Conservation (phyloP, 2,888 invertebrate species). For the Chydorus sphaericus region DNA sequence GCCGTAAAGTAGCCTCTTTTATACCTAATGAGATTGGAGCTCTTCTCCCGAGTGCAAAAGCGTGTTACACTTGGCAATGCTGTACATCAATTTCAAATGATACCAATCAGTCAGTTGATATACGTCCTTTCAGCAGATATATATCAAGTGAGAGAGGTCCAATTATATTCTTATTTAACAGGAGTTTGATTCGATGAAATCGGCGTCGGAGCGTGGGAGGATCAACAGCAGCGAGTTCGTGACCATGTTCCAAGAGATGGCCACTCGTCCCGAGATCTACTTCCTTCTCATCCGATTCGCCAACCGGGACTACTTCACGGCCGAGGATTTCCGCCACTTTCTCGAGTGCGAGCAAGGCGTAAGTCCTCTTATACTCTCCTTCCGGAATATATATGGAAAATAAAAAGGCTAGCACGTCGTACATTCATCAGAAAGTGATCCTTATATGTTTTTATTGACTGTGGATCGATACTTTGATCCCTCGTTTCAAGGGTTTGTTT, state of each 20-base stretch:
- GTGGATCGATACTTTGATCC: no score
- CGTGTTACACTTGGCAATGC: no score
- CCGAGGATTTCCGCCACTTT: constrained; percentile 39
- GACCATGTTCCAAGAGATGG: constrained; percentile 40
- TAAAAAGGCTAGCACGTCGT: no score
- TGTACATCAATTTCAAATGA: no score
- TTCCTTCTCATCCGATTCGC: constrained; percentile 41
- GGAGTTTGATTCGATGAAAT: constrained; percentile 33
- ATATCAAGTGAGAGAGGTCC: not conserved
- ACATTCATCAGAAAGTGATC: no score
- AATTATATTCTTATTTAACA: constrained; percentile 22
- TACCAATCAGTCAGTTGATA: no score
- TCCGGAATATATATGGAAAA: no score
- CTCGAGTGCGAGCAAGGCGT: constrained; percentile 44
- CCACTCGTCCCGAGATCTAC: constrained; percentile 44
- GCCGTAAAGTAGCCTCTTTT: not conserved
- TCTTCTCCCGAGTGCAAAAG: no score
- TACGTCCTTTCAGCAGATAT: not conserved
- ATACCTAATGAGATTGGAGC: not conserved
- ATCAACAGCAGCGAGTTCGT: constrained; percentile 37
- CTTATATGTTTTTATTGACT: no score
- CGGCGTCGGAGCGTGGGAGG: constrained; percentile 31
- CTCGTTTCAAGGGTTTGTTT: no score
- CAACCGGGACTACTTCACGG: constrained; percentile 39
- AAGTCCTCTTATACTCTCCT: no score